Evolutionary conservation across 2,797 vertebrate species (phyloP).

Genomic region (Cygnus olor): DNA sequence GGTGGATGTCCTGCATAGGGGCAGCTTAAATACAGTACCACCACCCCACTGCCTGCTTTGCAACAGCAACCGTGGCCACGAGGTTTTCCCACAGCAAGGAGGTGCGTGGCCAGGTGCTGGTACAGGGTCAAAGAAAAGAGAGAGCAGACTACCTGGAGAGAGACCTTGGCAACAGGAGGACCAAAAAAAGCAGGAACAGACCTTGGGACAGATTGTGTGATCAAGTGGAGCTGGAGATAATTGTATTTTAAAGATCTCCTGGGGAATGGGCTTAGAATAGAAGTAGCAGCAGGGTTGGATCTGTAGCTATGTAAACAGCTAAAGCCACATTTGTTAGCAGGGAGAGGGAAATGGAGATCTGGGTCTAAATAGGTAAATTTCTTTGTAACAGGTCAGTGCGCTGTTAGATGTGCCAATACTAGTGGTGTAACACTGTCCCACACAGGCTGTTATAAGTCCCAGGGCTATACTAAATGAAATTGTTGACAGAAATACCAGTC

Average conservation of each 20-base stretch:
- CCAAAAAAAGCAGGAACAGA: background rate
- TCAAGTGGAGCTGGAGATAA: constrained; percentile 45
- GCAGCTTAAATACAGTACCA: background rate
- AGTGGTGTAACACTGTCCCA: background rate
- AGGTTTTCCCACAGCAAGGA: background rate
- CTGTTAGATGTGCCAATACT: background rate
- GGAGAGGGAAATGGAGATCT: background rate
- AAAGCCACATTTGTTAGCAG: background rate
- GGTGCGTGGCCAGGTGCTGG: fast-evolving
- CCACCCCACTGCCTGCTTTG: background rate
- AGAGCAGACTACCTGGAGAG: background rate
- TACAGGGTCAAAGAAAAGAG: background rate
- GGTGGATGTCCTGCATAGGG: background rate
- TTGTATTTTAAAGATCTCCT: constrained; percentile 43
- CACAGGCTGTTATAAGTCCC: background rate
- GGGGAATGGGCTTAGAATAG: constrained; percentile 14
- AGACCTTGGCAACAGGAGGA: background rate
- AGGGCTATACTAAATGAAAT: background rate
- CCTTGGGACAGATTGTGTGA: constrained; percentile 48
- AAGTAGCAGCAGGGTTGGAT: background rate
- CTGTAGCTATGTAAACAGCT: background rate
- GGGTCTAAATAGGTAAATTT: background rate
- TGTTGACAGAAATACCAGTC: background rate
- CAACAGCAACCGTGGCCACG: background rate
- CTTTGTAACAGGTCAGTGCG: background rate